These are phyloP conservation scores for Platycheirus albimanus DNA, from an alignment of 2,888 invertebrate species.

Conservation along the genomic window DNA sequence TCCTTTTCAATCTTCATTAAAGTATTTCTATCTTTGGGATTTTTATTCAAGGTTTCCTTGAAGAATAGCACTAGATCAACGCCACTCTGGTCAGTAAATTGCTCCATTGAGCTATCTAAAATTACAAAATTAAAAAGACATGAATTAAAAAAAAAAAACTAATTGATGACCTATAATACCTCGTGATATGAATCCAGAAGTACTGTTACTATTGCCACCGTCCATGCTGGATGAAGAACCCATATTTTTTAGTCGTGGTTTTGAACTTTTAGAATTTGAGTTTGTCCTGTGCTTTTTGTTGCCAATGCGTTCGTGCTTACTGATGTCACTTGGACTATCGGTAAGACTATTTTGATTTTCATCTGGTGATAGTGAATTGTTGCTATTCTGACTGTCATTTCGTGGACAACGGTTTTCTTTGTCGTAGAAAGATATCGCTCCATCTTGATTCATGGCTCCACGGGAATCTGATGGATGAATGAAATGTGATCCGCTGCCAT, in stretches of 20 bases:
- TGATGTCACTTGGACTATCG: constrained; percentile 68
- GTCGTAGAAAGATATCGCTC: constrained; percentile 76
- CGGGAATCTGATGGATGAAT: constrained; percentile 71
- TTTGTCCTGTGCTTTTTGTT: constrained; percentile 82
- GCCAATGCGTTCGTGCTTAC: constrained; percentile 79
- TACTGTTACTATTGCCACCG: constrained; percentile 83
- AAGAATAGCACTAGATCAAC: constrained; percentile 94
- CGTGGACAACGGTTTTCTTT: constrained; percentile 79
- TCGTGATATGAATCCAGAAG: constrained; percentile 85
- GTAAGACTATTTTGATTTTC: constrained; percentile 77
- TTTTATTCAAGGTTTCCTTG: constrained; percentile 94
- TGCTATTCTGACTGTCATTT: constrained; percentile 79
- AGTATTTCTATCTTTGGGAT: constrained; percentile 92
- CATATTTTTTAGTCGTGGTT: constrained; percentile 82
- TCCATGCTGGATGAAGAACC: constrained; percentile 83
- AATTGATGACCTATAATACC: too few relatives aligned
- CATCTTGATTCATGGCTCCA: constrained; percentile 55
- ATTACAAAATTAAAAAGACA: constrained; percentile 28
- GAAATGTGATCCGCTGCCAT: constrained; percentile 57
- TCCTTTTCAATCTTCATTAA: constrained; percentile 95
- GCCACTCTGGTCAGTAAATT: constrained; percentile 88
- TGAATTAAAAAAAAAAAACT: too few relatives aligned
- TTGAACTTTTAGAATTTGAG: constrained; percentile 81
- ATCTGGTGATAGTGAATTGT: constrained; percentile 78
- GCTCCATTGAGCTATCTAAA: constrained; percentile 90